Evolutionary conservation across 2,797 vertebrate species (phyloP).

Genomic region (Acropternis orthonyx): DNA sequence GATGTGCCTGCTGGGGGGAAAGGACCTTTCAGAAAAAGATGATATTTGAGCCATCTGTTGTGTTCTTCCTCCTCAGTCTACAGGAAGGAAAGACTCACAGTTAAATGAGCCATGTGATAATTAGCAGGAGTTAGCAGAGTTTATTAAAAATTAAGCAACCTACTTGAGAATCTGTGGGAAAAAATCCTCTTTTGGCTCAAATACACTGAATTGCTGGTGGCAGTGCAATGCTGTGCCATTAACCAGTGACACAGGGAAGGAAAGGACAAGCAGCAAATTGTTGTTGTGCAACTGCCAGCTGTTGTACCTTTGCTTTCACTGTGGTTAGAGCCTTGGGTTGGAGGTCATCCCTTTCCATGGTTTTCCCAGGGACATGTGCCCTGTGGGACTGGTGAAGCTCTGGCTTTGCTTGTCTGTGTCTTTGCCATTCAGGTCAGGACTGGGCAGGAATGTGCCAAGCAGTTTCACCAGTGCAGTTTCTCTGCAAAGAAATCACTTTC

Average conservation of each 20-base stretch:
- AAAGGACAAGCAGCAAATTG: neutral
- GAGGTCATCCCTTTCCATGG: accelerated
- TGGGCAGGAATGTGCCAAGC: no score
- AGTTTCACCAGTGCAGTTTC: neutral
- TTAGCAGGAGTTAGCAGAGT: slow-evolving; percentile 59
- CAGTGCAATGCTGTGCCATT: neutral
- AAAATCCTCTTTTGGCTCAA: slow-evolving; percentile 4
- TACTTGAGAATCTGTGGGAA: neutral
- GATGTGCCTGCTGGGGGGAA: neutral
- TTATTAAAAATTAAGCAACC: slow-evolving; percentile 69
- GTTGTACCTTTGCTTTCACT: neutral
- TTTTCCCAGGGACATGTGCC: neutral
- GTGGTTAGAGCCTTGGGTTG: accelerated
- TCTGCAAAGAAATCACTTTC: neutral
- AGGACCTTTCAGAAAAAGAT: slow-evolving; percentile 35
- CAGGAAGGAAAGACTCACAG: slow-evolving; percentile 60
- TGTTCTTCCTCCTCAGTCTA: slow-evolving; percentile 21
- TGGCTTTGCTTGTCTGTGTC: neutral
- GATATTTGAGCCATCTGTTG: slow-evolving; percentile 67
- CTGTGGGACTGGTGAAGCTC: neutral
- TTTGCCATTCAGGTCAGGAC: neutral
- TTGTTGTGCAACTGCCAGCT: neutral
- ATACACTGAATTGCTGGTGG: neutral
- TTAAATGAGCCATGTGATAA: slow-evolving; percentile 57
- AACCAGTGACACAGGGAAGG: neutral